Percentiles rank a stretch among this genome's conserved stretches.
Evolutionary conservation across 2,113 vertebrate genomes (phyloP).

Genomic region (Cavia aperea): DNA sequence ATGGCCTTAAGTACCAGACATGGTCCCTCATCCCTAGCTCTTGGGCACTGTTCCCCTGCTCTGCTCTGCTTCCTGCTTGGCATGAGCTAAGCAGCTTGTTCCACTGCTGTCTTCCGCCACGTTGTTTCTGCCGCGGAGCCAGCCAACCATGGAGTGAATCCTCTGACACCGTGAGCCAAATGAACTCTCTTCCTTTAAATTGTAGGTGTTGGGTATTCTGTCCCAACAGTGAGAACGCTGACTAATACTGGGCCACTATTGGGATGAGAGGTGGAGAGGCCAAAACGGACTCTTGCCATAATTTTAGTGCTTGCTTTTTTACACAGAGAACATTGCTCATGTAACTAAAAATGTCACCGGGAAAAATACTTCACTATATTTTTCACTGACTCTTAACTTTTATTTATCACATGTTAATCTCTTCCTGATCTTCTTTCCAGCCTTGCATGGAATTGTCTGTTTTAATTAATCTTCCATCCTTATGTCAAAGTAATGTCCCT

Average conservation of each 20-base stretch:
- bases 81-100: neutral
- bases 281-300: neutral
- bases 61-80: neutral
- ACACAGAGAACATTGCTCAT: neutral
- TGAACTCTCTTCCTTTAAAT: neutral
- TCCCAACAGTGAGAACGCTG: neutral
- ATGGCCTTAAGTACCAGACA: neutral
- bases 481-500: neutral
- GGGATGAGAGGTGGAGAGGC: no score
- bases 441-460: neutral
- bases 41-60: neutral
- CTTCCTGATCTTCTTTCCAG: neutral
- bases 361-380: neutral
- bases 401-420: neutral
- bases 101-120: neutral
- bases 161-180: neutral
- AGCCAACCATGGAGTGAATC: neutral
- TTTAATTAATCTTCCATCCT: neutral
- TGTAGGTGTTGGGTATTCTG: neutral
- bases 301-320: neutral
- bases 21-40: neutral
- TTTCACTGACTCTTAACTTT: neutral
- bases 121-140: neutral
- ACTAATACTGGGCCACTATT: neutral
- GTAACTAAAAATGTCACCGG: slow-evolving; percentile 20